Evolutionary conservation across 2,797 vertebrate genomes (phyloP).

Genomic region (Falco berigora): DNA sequence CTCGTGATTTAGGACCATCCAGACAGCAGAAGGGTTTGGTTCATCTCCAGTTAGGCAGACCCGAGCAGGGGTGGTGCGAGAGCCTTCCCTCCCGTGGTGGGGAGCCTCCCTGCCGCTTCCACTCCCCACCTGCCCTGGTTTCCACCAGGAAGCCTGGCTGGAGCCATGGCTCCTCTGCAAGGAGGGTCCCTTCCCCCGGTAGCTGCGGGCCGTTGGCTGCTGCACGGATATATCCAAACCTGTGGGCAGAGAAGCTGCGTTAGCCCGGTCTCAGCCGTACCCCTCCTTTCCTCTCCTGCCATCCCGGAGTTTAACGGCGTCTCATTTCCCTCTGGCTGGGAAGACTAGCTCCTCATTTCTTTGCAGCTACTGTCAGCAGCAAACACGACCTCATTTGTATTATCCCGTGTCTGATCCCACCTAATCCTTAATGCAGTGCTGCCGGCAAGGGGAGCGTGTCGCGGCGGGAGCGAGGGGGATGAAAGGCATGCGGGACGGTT

Average conservation of each 20-base stretch:
- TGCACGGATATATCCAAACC: background rate
- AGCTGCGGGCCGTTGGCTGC: background rate
- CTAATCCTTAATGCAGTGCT: background rate
- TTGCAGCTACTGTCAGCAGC: background rate
- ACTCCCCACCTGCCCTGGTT: background rate
- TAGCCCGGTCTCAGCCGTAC: background rate
- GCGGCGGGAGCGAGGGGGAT: background rate
- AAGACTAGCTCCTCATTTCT: background rate
- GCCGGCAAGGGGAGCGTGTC: accelerated
- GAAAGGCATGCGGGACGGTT: background rate
- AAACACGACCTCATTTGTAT: background rate
- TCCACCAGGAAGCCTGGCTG: background rate
- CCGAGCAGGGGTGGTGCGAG: accelerated
- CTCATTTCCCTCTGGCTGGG: background rate
- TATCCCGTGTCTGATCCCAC: background rate
- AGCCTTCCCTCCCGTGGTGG: accelerated
- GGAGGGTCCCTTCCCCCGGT: background rate
- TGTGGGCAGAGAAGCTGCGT: background rate
- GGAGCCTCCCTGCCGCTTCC: background rate
- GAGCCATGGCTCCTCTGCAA: background rate
- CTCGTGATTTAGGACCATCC: background rate
- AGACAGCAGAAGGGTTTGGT: background rate
- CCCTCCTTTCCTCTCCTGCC: background rate
- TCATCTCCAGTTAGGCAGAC: background rate
- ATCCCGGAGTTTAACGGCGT: background rate